Percentiles rank a stretch among this genome's conserved stretches.
Evolutionary conservation across 2,797 vertebrate genomes (phyloP).

Genomic region (Mycteria americana): DNA sequence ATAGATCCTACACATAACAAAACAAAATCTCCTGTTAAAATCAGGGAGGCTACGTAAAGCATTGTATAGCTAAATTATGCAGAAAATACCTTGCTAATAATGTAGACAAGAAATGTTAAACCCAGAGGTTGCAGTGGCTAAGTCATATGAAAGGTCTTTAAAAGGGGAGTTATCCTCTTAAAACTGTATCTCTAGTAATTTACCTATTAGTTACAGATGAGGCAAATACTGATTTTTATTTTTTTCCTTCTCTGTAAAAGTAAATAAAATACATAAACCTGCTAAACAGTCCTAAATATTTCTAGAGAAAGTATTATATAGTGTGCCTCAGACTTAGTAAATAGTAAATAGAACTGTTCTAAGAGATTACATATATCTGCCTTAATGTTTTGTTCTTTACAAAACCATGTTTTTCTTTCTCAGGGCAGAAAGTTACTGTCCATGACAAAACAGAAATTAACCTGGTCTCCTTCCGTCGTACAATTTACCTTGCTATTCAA

Average conservation of each 20-base stretch:
- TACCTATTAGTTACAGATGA: background rate
- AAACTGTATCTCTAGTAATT: background rate
- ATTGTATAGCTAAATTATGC: background rate
- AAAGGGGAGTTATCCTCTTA: background rate
- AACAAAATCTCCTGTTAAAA: background rate
- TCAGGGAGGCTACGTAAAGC: background rate
- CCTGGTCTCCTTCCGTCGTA: constrained; percentile 94
- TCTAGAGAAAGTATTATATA: background rate
- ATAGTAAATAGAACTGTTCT: background rate
- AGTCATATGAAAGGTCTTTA: background rate
- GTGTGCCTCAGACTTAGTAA: background rate
- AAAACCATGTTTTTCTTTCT: constrained; percentile 51
- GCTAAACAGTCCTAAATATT: background rate
- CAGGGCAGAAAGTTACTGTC: constrained; percentile 91
- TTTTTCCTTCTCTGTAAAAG: background rate
- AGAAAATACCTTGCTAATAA: background rate
- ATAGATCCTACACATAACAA: background rate
- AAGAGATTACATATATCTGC: background rate
- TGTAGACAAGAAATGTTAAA: background rate
- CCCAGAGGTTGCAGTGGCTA: background rate
- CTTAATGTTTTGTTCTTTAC: background rate
- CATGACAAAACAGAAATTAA: constrained; percentile 97
- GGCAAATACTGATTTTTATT: background rate
- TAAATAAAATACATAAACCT: background rate
- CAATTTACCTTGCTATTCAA: constrained; percentile 97